Conservation (phyloP, 2,797 vertebrate genomes). For the Gymnopithys bicolor region DNA sequence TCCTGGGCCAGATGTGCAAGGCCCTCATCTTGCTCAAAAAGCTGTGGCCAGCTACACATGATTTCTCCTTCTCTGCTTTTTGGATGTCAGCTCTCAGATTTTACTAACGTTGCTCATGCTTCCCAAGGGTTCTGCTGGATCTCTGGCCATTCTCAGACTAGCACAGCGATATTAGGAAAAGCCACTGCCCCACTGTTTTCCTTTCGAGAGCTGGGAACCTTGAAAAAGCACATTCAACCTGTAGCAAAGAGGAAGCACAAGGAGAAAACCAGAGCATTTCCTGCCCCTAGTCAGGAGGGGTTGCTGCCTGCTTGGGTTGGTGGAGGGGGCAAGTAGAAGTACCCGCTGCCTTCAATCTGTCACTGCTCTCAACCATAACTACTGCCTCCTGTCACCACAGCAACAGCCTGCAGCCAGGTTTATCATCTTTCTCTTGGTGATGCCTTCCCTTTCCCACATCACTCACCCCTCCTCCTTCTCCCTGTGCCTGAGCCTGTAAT, state of each 20-base stretch:
- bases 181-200: not conserved
- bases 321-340: conserved; percentile 48
- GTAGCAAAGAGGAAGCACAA: not conserved
- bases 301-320: not conserved
- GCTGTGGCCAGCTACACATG: not conserved
- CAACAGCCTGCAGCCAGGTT: conserved; percentile 66
- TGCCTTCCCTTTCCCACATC: conserved; percentile 22
- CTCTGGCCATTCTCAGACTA: not conserved
- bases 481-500: conserved; percentile 72
- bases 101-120: not conserved
- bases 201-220: not conserved
- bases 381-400: conserved; percentile 54
- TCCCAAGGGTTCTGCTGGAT: not conserved
- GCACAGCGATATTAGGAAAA: conserved; percentile 2
- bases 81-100: not conserved
- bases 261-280: not conserved
- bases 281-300: not conserved
- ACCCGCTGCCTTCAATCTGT: conserved; percentile 38
- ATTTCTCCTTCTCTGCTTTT: not conserved
- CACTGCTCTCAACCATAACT: not conserved
- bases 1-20: not conserved
- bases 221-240: not conserved
- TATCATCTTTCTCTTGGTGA: conserved; percentile 28
- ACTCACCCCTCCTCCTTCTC: conserved; percentile 26
- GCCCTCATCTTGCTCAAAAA: not conserved